Percentiles rank a stretch among this genome's conserved stretches.
Conservation (phyloP, 2,797 vertebrate species). For the Melopsittacus undulatus region DNA sequence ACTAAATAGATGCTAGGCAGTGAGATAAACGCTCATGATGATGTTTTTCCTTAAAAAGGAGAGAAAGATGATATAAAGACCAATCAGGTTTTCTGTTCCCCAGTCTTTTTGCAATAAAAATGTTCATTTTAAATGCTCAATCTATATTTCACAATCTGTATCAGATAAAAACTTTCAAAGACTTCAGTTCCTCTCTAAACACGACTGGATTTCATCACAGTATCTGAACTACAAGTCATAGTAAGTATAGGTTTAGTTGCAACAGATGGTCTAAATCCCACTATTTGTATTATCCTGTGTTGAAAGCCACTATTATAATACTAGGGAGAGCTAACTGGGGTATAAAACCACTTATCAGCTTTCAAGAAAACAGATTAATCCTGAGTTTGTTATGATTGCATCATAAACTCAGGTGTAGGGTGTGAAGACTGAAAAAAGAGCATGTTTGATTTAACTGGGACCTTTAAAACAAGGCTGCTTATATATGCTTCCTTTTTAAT, state of each 20-base stretch:
- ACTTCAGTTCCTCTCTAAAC: background rate
- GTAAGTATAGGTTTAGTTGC: background rate
- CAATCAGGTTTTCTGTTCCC: background rate
- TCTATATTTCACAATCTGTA: background rate
- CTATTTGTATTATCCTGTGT: background rate
- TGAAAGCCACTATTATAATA: background rate
- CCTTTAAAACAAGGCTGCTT: background rate
- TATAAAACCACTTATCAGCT: background rate
- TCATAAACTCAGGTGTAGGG: background rate
- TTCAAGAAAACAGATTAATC: background rate
- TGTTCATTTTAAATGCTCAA: background rate
- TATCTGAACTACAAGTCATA: background rate
- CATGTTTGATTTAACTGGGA: background rate
- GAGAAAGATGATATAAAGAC: background rate
- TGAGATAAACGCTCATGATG: background rate
- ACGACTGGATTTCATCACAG: background rate
- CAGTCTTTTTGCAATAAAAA: background rate
- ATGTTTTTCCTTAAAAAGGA: background rate
- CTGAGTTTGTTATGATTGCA: background rate
- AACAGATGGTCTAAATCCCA: background rate
- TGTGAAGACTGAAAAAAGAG: background rate
- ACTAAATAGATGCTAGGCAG: background rate
- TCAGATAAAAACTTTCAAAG: background rate
- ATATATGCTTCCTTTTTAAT: background rate
- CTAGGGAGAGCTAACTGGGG: background rate